Percentiles rank a stretch among this genome's conserved stretches.
Conservation (phyloP, 2,888 invertebrate species). For the Steromphala cineraria region DNA sequence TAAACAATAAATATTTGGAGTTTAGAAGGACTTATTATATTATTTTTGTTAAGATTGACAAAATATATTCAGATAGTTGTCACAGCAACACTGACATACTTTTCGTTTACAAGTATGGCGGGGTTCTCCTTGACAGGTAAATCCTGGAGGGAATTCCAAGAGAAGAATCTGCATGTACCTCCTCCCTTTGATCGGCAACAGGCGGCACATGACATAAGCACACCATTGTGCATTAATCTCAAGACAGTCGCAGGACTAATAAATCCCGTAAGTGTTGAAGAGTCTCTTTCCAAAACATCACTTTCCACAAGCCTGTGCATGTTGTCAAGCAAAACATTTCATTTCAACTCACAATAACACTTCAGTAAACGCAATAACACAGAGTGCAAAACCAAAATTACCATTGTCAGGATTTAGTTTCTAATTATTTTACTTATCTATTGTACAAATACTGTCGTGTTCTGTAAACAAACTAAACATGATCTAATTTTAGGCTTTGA, state of each 20-base stretch:
- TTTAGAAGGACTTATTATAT: neutral
- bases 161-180: conserved; percentile 59
- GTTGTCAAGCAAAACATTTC: neutral
- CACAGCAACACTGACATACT: conserved; percentile 26
- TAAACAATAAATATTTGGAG: no score
- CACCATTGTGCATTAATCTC: conserved; percentile 64
- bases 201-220: conserved; percentile 60
- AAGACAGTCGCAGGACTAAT: conserved; percentile 58
- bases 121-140: conserved; percentile 59
- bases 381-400: no score
- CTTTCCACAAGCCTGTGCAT: conserved; percentile 26
- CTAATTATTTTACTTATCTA: no score
- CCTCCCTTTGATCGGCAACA: conserved; percentile 67
- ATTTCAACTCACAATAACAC: neutral
- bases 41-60: neutral
- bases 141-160: conserved; percentile 66
- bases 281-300: neutral
- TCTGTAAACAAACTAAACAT: no score
- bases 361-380: neutral
- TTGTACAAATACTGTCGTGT: no score
- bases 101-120: conserved; percentile 55
- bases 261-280: conserved; percentile 46
- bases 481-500: no score
- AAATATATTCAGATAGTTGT: neutral
- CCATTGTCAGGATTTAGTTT: no score